Base-by-base conservation (phyloP, 2,113 vertebrate genomes). In the Nematolebias whitei region DNA sequence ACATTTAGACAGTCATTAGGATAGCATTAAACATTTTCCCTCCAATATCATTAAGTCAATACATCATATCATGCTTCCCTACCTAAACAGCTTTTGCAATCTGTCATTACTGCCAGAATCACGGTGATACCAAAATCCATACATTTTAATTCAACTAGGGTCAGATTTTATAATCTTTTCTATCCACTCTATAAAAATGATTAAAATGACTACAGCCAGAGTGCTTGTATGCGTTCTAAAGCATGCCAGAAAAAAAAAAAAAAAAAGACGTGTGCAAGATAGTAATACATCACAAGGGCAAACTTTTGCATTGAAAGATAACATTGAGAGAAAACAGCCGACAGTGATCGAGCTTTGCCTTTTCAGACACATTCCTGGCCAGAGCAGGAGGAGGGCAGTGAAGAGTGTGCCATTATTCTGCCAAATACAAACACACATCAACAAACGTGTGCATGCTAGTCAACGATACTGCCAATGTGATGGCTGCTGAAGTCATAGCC, bases 1-100 rank as follows among this genome's bases (percentile, higher is more conserved):
- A 78, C 63, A 83, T 85, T 81, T 82, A 85, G 85, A 78, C 61
- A 44, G 35, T 67, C 78, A 82, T 86, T 85, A 83, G 66, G 74
- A 82, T 86, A 85, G 84, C 84, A 55, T 53, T n/a, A 29, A 29
- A 58, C 26, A 51, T 79, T 69, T 71, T 68, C 65, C 71, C 23
- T 23, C 60, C 72, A 59, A 65, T 67, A 80, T 80, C 76, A 80
- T 82, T 84, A 71, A 79, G 83, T 71, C 53, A 65, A 43, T 14
- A 48, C 23, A 32, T 48, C 41, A 26, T 53, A 24, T n/a, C n/a
- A 22, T 51, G 39, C 20, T 35, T 52, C 51, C 38, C 22, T 40
- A 51, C 49, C 40, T 14, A 2, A 32, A 41, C 53, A 43, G 60
- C 63, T 62, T 53, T 40, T n/a, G 0, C 32, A 39, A 76, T 59